Evolutionary conservation across 1,140 invertebrate species (phyloP).

Genomic region (Dinoponera quadriceps): DNA sequence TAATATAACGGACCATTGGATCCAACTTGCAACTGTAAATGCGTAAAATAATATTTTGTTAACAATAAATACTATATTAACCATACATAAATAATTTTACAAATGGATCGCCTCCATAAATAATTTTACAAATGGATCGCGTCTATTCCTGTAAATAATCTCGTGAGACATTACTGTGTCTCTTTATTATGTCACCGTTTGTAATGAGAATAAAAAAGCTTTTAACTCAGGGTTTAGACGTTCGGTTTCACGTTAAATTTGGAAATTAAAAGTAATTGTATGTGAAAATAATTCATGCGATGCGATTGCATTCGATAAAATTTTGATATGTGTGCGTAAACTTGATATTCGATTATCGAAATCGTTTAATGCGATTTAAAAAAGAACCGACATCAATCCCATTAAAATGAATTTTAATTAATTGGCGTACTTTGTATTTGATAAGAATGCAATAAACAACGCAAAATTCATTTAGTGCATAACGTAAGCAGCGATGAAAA

Average conservation of each 20-base stretch:
- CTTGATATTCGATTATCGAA: constrained; percentile 19
- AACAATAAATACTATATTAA: too few relatives aligned
- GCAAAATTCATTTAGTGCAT: background rate
- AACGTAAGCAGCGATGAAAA: background rate
- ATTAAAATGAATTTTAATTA: background rate
- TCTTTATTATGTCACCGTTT: too few relatives aligned
- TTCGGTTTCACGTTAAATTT: background rate
- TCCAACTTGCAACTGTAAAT: too few relatives aligned
- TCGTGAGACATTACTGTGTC: background rate
- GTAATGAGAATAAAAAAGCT: too few relatives aligned
- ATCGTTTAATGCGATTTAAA: constrained; percentile 24
- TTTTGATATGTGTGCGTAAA: background rate
- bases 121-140: background rate
- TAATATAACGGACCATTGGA: too few relatives aligned
- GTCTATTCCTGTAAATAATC: background rate
- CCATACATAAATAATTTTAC: too few relatives aligned
- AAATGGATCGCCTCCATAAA: too few relatives aligned
- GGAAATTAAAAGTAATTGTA: constrained; percentile 30
- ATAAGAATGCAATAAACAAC: background rate
- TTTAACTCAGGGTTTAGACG: background rate
- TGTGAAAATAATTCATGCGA: background rate
- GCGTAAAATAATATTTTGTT: too few relatives aligned
- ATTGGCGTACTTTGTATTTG: too few relatives aligned
- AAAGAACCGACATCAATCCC: background rate
- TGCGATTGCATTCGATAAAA: constrained; percentile 1